These are phyloP conservation scores for Hippocampus kuda DNA, from an alignment of 2,797 vertebrate species.

Conservation along the genomic window DNA sequence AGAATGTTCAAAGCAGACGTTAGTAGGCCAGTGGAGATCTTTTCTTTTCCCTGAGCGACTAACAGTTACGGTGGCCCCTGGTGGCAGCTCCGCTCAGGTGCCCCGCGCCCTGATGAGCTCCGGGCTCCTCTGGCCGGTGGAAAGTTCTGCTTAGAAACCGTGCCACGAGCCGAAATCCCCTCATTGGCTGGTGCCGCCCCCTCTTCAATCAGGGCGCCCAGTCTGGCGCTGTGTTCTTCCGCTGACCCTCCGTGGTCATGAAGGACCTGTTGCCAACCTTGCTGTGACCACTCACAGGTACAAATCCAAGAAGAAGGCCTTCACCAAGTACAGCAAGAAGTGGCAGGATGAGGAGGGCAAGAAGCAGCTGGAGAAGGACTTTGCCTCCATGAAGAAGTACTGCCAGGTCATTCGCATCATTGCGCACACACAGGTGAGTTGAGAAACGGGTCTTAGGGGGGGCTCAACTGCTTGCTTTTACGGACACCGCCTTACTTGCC, in stretches of 20 bases:
- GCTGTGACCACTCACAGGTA: conserved; percentile 72
- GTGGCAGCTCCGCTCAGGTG: conserved; percentile 91
- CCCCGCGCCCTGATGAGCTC: conserved; percentile 85
- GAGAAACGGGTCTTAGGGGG: not conserved
- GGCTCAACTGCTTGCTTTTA: not conserved
- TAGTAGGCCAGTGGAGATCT: conserved; percentile 27
- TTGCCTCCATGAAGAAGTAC: conserved; percentile 92
- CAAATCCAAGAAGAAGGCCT: conserved; percentile 99
- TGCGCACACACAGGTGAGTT: conserved; percentile 91
- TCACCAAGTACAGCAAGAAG: conserved; percentile 98
- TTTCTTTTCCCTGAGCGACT: conserved; percentile 38
- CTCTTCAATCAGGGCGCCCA: conserved; percentile 35
- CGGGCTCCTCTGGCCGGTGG: conserved; percentile 93
- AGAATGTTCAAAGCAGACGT: conserved; percentile 39
- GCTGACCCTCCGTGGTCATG: conserved; percentile 74
- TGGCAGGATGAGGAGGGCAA: conserved; percentile 98
- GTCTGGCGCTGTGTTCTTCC: conserved; percentile 73
- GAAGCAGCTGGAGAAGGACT: conserved; percentile 96
- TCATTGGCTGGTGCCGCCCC: conserved; percentile 27
- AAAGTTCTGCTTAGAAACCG: conserved; percentile 85
- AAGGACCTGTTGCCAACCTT: conserved; percentile 70
- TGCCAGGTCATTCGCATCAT: conserved; percentile 90
- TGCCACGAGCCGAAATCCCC: conserved; percentile 79
- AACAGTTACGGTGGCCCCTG: conserved; percentile 51
- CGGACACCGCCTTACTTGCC: not conserved